phyloP scores from a whole-genome alignment of 37 sponge, comb jelly and placozoan genomes.

The Aplysina aerophoba region DNA sequence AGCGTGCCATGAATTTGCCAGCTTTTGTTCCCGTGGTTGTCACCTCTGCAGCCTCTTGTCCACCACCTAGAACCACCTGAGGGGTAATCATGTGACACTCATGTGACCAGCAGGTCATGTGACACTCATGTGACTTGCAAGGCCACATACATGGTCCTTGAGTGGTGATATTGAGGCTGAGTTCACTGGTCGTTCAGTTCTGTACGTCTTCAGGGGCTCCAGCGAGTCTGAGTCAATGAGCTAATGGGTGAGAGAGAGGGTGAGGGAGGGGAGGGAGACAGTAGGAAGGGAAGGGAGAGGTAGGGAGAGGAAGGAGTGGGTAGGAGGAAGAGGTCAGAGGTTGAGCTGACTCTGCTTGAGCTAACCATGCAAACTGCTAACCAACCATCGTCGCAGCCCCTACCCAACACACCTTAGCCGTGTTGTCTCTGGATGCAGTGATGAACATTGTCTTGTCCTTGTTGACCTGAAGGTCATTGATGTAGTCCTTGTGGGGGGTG shows the following conservation, averaged over 20 bases:
- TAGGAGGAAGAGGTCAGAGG: no score
- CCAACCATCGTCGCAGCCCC: not conserved
- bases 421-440: constrained; percentile 90
- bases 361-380: not conserved
- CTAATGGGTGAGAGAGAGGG: constrained; percentile 28
- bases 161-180: constrained; percentile 94
- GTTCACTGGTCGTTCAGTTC: constrained; percentile 96
- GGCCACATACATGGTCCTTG: constrained; percentile 80
- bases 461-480: constrained; percentile 75
- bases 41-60: constrained; percentile 98
- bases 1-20: constrained; percentile 97
- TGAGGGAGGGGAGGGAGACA: not conserved
- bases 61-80: constrained; percentile 95
- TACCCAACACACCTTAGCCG: constrained; percentile 74
- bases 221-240: constrained; percentile 88
- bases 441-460: constrained; percentile 83
- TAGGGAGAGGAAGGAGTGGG: not conserved
- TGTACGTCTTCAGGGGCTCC: constrained; percentile 81
- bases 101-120: not conserved
- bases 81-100: not conserved
- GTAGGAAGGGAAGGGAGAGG: no score
- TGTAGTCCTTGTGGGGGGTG: constrained; percentile 48
- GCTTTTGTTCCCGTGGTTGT: constrained; percentile 91
- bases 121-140: not conserved
- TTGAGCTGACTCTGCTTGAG: not conserved